phyloP scores from a whole-genome alignment of 2,113 vertebrate genomes.

The Acrocephalus kingi region DNA sequence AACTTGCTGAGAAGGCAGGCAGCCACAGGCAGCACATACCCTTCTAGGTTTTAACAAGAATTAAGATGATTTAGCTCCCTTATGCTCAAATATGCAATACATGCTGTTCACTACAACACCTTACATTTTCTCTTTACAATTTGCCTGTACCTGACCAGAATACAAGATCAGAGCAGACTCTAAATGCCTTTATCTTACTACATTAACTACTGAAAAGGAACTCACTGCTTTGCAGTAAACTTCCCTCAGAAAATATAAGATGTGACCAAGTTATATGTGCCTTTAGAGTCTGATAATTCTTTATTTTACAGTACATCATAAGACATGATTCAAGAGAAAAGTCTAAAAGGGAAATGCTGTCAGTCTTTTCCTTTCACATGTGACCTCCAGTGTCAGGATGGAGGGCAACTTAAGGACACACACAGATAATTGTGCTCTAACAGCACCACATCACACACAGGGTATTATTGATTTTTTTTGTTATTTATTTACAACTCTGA shows the following conservation, averaged over 20 bases:
- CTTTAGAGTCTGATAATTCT: background rate
- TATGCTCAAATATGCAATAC: background rate
- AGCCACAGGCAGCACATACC: background rate
- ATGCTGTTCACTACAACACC: background rate
- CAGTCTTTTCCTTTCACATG: background rate
- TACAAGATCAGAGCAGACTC: background rate
- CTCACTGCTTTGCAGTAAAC: background rate
- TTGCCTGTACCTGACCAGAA: background rate
- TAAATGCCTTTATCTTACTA: background rate
- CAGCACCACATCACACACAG: background rate
- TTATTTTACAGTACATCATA: background rate
- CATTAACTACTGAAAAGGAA: background rate
- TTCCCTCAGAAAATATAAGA: background rate
- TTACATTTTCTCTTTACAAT: background rate
- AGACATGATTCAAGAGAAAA: background rate
- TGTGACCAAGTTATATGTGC: background rate
- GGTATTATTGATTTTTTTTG: background rate
- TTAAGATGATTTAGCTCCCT: slow-evolving; percentile 32
- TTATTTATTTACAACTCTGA: slow-evolving; percentile 10
- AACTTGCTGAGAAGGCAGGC: slow-evolving; percentile 57
- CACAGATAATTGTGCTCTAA: background rate
- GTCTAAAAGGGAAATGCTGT: background rate
- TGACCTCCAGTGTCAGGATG: background rate
- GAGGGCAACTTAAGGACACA: background rate
- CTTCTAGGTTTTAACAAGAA: slow-evolving; percentile 1